These are phyloP conservation scores for Sternotherus odoratus DNA, from an alignment of 2,797 vertebrate genomes.

Conservation along the genomic window DNA sequence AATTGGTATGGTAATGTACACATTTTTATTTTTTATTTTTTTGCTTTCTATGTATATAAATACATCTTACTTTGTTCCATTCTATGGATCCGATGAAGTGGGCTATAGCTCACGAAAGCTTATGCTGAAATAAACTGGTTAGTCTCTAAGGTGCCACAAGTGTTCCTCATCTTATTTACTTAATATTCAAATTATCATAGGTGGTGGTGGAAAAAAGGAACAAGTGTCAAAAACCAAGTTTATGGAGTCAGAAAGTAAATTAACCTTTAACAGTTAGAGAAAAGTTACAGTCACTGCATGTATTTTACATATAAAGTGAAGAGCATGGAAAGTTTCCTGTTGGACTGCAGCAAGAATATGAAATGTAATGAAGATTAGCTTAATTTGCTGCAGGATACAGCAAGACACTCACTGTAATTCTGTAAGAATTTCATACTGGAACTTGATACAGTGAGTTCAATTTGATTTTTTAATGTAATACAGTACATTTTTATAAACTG, in stretches of 20 bases:
- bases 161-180: too few species aligned
- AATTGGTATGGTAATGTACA: too few species aligned
- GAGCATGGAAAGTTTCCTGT: conserved; percentile 70
- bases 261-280: conserved; percentile 48
- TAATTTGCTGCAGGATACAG: conserved; percentile 66
- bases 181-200: conserved; percentile 30
- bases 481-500: conserved; percentile 79
- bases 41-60: too few species aligned
- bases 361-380: conserved; percentile 44
- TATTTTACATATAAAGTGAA: conserved; percentile 66
- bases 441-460: conserved; percentile 74
- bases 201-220: conserved; percentile 8
- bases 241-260: conserved; percentile 50
- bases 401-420: conserved; percentile 70
- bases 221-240: conserved; percentile 44
- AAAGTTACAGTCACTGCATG: conserved; percentile 45
- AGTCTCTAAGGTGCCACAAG: too few species aligned
- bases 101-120: too few species aligned
- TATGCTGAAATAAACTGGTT: too few species aligned
- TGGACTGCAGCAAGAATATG: conserved; percentile 74
- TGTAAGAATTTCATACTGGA: conserved; percentile 73
- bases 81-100: too few species aligned
- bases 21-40: too few species aligned
- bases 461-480: conserved; percentile 78
- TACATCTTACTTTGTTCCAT: too few species aligned